These are phyloP conservation scores for Ectropis grisescens DNA, from an alignment of 1,140 invertebrate species.

Conservation along the genomic window DNA sequence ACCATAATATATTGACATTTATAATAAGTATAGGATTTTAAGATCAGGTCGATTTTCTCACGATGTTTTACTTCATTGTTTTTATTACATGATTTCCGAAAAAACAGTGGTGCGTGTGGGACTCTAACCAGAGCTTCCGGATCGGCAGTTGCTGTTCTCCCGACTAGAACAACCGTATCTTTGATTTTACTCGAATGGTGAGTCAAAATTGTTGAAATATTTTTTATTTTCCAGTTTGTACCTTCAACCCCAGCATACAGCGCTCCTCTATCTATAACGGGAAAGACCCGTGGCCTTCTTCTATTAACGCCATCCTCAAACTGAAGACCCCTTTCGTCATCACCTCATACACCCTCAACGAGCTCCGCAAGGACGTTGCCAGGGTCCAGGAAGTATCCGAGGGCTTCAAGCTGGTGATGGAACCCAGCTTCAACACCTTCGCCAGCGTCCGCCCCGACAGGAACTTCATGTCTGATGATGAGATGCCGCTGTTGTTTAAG, in stretches of 20 bases:
- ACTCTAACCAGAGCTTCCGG: too few species aligned
- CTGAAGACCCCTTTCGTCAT: conserved; percentile 71
- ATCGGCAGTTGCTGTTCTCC: too few species aligned
- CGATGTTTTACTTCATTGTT: too few species aligned
- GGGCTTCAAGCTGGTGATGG: conserved; percentile 62
- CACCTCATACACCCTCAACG: conserved; percentile 76
- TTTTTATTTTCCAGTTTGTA: conserved; percentile 71
- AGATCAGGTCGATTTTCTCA: too few species aligned
- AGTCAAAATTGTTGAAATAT: too few species aligned
- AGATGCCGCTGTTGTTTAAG: conserved; percentile 78
- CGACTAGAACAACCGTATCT: too few species aligned
- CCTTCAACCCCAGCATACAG: conserved; percentile 80
- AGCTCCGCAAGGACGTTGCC: conserved; percentile 73
- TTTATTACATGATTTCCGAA: too few species aligned
- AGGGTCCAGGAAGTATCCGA: conserved; percentile 45
- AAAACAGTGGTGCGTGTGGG: too few species aligned
- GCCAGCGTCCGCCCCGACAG: conserved; percentile 77
- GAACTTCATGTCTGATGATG: conserved; percentile 81
- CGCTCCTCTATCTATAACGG: conserved; percentile 73
- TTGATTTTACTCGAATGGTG: too few species aligned
- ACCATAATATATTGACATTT: too few species aligned
- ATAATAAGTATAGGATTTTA: too few species aligned
- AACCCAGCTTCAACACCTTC: conserved; percentile 73
- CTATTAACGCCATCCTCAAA: conserved; percentile 70
- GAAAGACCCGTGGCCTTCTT: conserved; percentile 76